Evolutionary conservation across 2,888 invertebrate genomes (phyloP), one percentile per base, ranked within the genome.

Genomic region (Amorpha juglandis): DNA sequence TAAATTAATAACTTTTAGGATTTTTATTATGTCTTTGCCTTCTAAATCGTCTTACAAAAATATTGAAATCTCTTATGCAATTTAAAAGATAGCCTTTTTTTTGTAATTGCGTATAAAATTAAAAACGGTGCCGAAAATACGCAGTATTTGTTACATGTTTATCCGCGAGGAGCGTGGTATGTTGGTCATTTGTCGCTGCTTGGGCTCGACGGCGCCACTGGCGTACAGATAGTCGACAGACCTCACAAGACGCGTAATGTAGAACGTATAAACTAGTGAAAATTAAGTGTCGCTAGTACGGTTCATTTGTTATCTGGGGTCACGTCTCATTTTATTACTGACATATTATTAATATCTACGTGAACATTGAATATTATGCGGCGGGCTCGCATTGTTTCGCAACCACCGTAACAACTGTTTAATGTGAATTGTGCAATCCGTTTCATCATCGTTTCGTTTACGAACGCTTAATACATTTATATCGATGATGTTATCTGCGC

Each of bases 261-360:
- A 83, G 88, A 88, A 84, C 90, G 84, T 79, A 88, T 89, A 88
- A 86, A 90, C 84, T 89, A 88, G 88, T 89, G 91, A 91, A 92
- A 92, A 91, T 91, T 86, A 91, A 91, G 89, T 91, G 91, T 91
- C 83, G 83, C 80, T 81, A 78, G 80, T 79, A 82, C 83, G 84
- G 90, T 82, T 89, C 91, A 86, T 73, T 76, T 79, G 75, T 79
- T 92, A 92, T 92, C 92, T 77, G 66, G 75, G 91, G 92, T 91
- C 92, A 87, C 80, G 87, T 88, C 88, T 84, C 80, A 89, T 88
- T 91, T 90, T 90, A 91, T 91, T 90, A 84, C 84, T 87, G 89
- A 89, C 90, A 88, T 91, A 88, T 91, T 91, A 88, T 91, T 90
- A 88, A 88, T 89, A 91, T 87, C 83, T 79, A 80, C 78, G 82